phyloP scores from a whole-genome alignment of 2,888 invertebrate species.

The Galerucella calmariensis region DNA sequence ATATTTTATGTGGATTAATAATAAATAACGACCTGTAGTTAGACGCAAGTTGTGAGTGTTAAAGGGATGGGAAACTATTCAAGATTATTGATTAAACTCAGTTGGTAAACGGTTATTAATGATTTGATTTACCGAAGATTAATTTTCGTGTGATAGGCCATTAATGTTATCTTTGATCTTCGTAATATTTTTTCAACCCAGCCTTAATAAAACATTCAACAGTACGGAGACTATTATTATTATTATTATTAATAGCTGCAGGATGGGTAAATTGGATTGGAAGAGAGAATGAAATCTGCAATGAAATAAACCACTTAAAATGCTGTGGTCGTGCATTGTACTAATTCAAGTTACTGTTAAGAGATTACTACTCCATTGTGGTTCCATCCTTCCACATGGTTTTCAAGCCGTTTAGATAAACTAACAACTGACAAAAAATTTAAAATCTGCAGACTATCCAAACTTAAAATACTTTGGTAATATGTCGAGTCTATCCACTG shows the following conservation, averaged over 20 bases:
- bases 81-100: conserved; percentile 30
- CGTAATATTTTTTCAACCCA: neutral
- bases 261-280: neutral
- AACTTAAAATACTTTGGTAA: no score
- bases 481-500: neutral
- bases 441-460: no score
- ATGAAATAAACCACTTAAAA: no score
- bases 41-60: conserved; percentile 16
- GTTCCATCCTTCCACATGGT: no score
- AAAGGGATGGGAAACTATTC: conserved; percentile 23
- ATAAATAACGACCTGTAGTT: conserved; percentile 13
- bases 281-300: neutral
- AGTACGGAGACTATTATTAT: neutral
- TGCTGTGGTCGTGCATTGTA: no score
- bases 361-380: no score
- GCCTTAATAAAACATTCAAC: neutral
- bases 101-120: conserved; percentile 15
- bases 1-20: conserved; percentile 9
- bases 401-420: no score
- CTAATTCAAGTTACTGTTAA: no score
- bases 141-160: conserved; percentile 11
- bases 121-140: conserved; percentile 18
- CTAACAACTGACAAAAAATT: no score
- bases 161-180: conserved; percentile 1
- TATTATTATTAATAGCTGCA: neutral